Conservation (phyloP, 2,888 invertebrate species). For the Phytoseiulus persimilis region DNA sequence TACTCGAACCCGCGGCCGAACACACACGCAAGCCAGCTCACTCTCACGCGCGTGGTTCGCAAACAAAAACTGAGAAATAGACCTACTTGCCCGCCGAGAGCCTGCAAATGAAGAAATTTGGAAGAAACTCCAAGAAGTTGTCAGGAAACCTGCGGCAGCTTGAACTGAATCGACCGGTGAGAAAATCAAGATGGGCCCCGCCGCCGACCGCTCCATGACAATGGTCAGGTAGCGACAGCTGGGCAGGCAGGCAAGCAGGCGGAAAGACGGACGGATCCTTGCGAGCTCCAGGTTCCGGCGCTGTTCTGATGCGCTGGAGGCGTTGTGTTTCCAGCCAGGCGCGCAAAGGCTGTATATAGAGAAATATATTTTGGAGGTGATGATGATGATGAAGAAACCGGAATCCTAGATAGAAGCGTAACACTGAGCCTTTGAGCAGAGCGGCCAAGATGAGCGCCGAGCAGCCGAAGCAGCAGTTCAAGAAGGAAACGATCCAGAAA, state of each 20-base stretch:
- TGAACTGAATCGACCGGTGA: background rate
- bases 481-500: background rate
- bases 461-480: background rate
- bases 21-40: background rate
- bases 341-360: slow-evolving; percentile 31
- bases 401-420: background rate
- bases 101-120: background rate
- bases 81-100: background rate
- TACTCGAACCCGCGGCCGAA: background rate
- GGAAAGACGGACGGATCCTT: background rate
- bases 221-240: background rate
- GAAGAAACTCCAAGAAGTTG: no score
- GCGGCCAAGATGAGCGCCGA: background rate
- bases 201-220: background rate
- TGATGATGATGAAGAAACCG: slow-evolving; percentile 18
- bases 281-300: background rate
- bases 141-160: no score
- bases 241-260: background rate
- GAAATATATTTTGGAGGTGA: slow-evolving; percentile 37
- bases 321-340: background rate
- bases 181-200: background rate
- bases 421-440: background rate
- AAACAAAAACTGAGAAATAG: background rate
- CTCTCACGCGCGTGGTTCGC: background rate
- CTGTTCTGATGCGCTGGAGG: background rate